Base-by-base conservation (phyloP, 2,888 invertebrate genomes). In the Gerosis bhagava region DNA sequence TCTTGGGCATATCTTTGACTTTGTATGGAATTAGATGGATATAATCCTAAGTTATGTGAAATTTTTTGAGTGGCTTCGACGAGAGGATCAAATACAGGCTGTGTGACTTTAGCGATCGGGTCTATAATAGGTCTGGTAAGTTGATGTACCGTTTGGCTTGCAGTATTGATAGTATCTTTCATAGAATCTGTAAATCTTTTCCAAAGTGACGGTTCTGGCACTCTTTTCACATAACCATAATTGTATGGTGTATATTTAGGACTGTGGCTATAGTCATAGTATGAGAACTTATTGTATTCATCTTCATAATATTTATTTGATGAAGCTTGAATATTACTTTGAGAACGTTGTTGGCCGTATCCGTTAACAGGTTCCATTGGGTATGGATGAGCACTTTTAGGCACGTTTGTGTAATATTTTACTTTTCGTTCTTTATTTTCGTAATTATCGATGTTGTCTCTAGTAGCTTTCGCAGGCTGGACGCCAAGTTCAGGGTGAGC, bases 51-150 rank as follows among this genome's bases (percentile, higher is more conserved):
- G 70, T 95, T 95, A 56, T 94, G 92, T 0, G 94, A 93, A 49
- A 95, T 95, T 71, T 95, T 95, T 5, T 94, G 94, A 0, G 95
- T 94, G 0, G 94, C 95, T 75, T 95, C 95, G 0, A 94, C 92
- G 21, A 95, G 73, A 0, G 95, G 95, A 46, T 94, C 94, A 17
- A 94, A 83, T 1, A 94, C 93, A 2, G 93, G 93, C 49, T 91
- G 84, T 0, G 93, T 90, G 1, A 90, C 89, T 67, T 87, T 90
- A 2, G 90, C 86, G 28, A 92, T 83, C 0, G 91, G 91, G 19
- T 90, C 89, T 36, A 91, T 87, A n/a, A 92, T 89, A 1, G 92
- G 92, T 45, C 87, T 86, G 0, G 93, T 90, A 7, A 94, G 72
- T 57, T 93, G 92, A 31, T 93, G 93, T 50, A 95, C 92, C 15